These are phyloP conservation scores for Perithous albicinctus DNA, from an alignment of 2,888 invertebrate genomes.

Conservation along the genomic window DNA sequence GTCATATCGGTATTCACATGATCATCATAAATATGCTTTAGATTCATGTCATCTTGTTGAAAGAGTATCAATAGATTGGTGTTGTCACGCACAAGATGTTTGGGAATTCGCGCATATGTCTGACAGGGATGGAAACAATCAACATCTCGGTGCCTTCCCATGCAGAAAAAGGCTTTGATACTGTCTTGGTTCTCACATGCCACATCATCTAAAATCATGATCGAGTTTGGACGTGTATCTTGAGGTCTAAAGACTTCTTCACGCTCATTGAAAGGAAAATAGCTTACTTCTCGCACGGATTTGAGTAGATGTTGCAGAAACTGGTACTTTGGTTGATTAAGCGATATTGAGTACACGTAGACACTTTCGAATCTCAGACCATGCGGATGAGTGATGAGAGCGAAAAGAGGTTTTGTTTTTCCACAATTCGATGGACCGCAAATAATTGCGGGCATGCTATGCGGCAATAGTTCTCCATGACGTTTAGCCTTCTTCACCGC, in stretches of 20 bases:
- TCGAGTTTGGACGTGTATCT: slow-evolving; percentile 69
- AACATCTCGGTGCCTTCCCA: slow-evolving; percentile 67
- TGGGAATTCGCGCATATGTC: slow-evolving; percentile 68
- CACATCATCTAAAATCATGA: slow-evolving; percentile 76
- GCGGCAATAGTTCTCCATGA: slow-evolving; percentile 75
- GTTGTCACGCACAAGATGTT: slow-evolving; percentile 70
- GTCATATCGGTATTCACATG: slow-evolving; percentile 71
- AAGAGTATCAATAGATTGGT: slow-evolving; percentile 69
- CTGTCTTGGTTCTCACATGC: slow-evolving; percentile 71
- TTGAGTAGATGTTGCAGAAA: slow-evolving; percentile 70
- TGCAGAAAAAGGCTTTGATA: slow-evolving; percentile 67
- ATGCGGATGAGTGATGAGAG: slow-evolving; percentile 61
- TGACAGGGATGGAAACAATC: slow-evolving; percentile 71
- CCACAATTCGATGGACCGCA: slow-evolving; percentile 66
- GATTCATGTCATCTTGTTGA: slow-evolving; percentile 70
- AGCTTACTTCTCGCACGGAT: slow-evolving; percentile 69
- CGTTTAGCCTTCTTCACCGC: not conserved
- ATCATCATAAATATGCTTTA: slow-evolving; percentile 68
- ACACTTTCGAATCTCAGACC: slow-evolving; percentile 68
- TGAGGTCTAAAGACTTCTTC: slow-evolving; percentile 68
- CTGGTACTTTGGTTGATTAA: not conserved
- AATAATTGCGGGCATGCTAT: slow-evolving; percentile 68
- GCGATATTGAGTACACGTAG: slow-evolving; percentile 39
- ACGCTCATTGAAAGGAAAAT: slow-evolving; percentile 68
- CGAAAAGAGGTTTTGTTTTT: slow-evolving; percentile 65